Evolutionary conservation across 1,140 invertebrate species (phyloP).

Genomic region (Bombus huntii): DNA sequence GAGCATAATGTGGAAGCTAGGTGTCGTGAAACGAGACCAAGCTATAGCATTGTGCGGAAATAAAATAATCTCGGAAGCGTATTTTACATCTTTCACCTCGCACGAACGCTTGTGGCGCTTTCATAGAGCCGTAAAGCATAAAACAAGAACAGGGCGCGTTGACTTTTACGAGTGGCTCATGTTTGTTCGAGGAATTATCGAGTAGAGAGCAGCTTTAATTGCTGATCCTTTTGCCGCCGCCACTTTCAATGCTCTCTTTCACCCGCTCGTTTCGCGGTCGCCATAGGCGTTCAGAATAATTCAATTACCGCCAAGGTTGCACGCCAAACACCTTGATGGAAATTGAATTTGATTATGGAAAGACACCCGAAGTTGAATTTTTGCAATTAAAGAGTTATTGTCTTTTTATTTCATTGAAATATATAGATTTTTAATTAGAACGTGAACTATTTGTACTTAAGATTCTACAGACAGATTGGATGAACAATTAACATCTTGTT

Average conservation of each 20-base stretch:
- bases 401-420: too few relatives aligned
- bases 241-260: constrained; percentile 4
- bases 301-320: constrained; percentile 2
- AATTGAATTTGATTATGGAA: neutral
- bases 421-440: too few relatives aligned
- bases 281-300: neutral
- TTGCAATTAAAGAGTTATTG: too few relatives aligned
- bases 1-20: neutral
- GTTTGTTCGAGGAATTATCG: constrained; percentile 67
- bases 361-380: too few relatives aligned
- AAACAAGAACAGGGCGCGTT: constrained; percentile 57
- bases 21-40: neutral
- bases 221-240: constrained; percentile 25
- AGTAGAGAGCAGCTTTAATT: constrained; percentile 44
- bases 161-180: constrained; percentile 68
- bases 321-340: neutral
- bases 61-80: neutral
- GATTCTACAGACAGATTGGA: too few relatives aligned
- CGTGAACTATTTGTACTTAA: too few relatives aligned
- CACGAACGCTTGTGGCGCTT: constrained; percentile 28
- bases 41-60: neutral
- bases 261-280: constrained; percentile 8
- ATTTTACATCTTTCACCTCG: neutral
- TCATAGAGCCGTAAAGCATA: constrained; percentile 69
- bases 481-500: too few relatives aligned